Evolutionary conservation across 2,113 vertebrate species (phyloP), one percentile per base, ranked within the genome.

Genomic region (Meleagris gallopavo): DNA sequence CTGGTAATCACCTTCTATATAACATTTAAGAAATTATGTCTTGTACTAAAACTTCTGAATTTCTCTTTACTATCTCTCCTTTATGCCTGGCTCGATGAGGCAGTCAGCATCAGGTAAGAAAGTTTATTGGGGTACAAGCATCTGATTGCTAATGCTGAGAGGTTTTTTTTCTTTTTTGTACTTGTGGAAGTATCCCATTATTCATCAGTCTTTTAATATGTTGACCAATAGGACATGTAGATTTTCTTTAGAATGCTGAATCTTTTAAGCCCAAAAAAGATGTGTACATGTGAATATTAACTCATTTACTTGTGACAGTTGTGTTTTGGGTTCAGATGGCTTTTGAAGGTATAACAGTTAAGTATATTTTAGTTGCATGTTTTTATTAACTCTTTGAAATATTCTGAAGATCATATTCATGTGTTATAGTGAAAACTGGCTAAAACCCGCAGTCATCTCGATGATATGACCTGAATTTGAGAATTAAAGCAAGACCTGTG

Each of bases 61-160:
- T 75, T 97, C 89, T 98, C 82, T 97, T 95, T 95, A 95, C 97
- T 97, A 24, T 98, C 96, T 98, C 95, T 97, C 90, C 97, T 89
- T 98, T 98, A 98, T 98, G 99, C 98, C 97, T 99, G 97, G 96
- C 98, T 97, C 97, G 97, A 95, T 96, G 97, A 98, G 97, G 97
- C 98, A 98, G 98, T 97, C 98, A 45, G 85, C 97, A 94, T 71
- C 98, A 99, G 99, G 99, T 99, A 98, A 99, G 99, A 94, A 95
- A 89, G 77, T 77, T 84, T 77, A 74, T 94, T 88, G 64, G 88
- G 27, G 18, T 89, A 75, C 55, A 77, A 29, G n/a, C 16, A 45
- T 82, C 52, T 90, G 32, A 65, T 45, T 92, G 24, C 60, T 92
- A 69, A 38, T 83, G 34, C 65, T 79, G 17, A 50, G 20, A 32